A percentile compares a stretch with the other conserved stretches of the same genome.
phyloP scores from a whole-genome alignment of 1,140 invertebrate genomes.

The Caerostris extrusa region DNA sequence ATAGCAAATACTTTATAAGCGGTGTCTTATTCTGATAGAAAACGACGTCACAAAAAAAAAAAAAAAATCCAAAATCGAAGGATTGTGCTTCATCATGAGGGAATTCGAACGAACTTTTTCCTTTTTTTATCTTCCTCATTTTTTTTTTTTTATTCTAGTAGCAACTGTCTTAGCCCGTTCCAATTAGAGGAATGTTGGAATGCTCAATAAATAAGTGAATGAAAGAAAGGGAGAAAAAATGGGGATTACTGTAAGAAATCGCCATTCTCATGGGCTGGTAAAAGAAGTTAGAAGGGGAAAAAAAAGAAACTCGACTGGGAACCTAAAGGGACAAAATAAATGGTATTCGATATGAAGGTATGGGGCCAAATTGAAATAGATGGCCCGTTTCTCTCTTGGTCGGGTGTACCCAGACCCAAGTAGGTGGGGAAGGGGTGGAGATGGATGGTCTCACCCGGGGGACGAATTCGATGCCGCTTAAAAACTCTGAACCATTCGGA shows the following conservation, averaged over 20 bases:
- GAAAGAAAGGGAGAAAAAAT: background rate
- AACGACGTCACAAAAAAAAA: background rate
- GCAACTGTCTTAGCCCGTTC: background rate
- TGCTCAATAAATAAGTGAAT: constrained; percentile 22
- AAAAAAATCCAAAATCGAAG: background rate
- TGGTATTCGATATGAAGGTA: constrained; percentile 70
- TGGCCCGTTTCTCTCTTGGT: constrained; percentile 37
- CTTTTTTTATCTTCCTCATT: too few relatives aligned
- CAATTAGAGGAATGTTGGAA: constrained; percentile 43
- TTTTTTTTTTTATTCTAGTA: background rate
- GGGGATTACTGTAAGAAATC: constrained; percentile 23
- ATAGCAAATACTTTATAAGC: background rate
- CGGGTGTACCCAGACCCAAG: background rate
- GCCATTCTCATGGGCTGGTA: background rate
- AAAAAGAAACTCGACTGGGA: background rate
- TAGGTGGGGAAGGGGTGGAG: background rate
- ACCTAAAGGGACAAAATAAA: constrained; percentile 66
- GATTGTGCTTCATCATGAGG: constrained; percentile 33
- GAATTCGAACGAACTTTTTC: too few relatives aligned
- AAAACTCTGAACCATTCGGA: constrained; percentile 70
- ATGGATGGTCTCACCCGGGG: constrained; percentile 56
- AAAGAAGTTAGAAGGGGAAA: background rate
- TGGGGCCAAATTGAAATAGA: constrained; percentile 71
- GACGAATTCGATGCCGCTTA: constrained; percentile 75
- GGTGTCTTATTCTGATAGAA: background rate